Percentiles rank a stretch among this genome's conserved stretches.
Evolutionary conservation across 2,888 invertebrate genomes (phyloP).

Genomic region (Nezara viridula): DNA sequence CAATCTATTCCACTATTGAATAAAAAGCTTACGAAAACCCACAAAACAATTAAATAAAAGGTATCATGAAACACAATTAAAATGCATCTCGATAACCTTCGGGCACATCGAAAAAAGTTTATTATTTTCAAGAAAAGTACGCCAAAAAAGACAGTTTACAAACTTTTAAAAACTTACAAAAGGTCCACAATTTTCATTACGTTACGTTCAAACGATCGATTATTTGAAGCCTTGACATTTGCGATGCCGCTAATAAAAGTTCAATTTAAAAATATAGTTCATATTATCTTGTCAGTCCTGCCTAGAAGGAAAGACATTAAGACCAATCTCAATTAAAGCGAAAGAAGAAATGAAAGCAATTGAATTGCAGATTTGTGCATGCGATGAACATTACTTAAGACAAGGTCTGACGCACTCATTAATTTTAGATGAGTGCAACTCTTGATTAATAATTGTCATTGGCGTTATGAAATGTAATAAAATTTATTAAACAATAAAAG

Average conservation of each 20-base stretch:
- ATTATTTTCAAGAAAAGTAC: too few relatives aligned
- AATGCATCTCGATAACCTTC: too few relatives aligned
- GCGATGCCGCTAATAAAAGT: not conserved
- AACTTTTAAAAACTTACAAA: not conserved
- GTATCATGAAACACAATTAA: too few relatives aligned
- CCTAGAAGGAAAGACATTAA: not conserved
- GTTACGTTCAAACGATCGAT: not conserved
- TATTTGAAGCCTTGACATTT: constrained; percentile 11
- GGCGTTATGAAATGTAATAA: not conserved
- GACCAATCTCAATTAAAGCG: not conserved
- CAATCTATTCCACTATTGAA: too few relatives aligned
- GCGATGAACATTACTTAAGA: not conserved
- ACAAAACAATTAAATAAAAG: too few relatives aligned
- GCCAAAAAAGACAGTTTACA: not conserved
- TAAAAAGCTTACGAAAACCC: too few relatives aligned
- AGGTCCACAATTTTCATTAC: not conserved
- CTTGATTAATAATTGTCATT: not conserved
- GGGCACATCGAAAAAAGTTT: too few relatives aligned
- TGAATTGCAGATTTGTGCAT: not conserved
- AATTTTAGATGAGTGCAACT: not conserved
- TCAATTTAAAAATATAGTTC: not conserved
- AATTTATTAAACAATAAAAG: not conserved
- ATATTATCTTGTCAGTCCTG: not conserved
- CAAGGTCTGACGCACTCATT: not conserved
- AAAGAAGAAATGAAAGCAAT: not conserved